These are phyloP conservation scores for Agelastica alni DNA, from an alignment of 2,888 invertebrate genomes.

Conservation along the genomic window DNA sequence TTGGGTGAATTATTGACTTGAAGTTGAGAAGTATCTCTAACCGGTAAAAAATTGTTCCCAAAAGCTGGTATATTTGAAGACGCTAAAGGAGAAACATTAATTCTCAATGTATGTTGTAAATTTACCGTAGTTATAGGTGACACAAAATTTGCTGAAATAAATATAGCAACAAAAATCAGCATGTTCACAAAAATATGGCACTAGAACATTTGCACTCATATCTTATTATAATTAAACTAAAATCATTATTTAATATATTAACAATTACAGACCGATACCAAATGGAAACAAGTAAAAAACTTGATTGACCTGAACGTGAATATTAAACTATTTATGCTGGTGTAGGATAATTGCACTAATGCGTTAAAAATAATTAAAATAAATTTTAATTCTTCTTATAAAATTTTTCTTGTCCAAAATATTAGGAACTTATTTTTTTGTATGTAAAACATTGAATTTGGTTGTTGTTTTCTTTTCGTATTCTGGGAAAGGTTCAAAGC, in stretches of 20 bases:
- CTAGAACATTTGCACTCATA: too few relatives aligned
- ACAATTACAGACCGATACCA: background rate
- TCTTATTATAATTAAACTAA: too few relatives aligned
- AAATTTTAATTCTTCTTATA: too few relatives aligned
- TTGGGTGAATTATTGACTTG: background rate
- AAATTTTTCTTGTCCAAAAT: too few relatives aligned
- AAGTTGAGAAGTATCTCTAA: background rate
- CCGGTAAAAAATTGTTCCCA: constrained; percentile 16
- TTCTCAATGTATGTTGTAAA: constrained; percentile 59
- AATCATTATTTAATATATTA: too few relatives aligned
- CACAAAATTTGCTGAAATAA: constrained; percentile 45
- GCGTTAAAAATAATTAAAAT: too few relatives aligned
- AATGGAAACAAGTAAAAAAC: background rate
- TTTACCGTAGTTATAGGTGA: constrained; percentile 56
- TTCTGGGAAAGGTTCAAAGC: too few relatives aligned
- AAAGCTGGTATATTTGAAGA: constrained; percentile 12
- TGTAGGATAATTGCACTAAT: too few relatives aligned
- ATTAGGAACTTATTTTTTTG: too few relatives aligned
- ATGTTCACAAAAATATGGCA: background rate
- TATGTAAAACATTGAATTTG: too few relatives aligned
- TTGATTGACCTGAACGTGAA: constrained; percentile 5
- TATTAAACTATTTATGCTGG: too few relatives aligned
- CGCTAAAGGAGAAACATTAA: constrained; percentile 43
- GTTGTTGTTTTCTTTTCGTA: too few relatives aligned
- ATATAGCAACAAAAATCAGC: constrained; percentile 6